phyloP scores from a whole-genome alignment of 2,113 vertebrate genomes.

The Felis chaus region DNA sequence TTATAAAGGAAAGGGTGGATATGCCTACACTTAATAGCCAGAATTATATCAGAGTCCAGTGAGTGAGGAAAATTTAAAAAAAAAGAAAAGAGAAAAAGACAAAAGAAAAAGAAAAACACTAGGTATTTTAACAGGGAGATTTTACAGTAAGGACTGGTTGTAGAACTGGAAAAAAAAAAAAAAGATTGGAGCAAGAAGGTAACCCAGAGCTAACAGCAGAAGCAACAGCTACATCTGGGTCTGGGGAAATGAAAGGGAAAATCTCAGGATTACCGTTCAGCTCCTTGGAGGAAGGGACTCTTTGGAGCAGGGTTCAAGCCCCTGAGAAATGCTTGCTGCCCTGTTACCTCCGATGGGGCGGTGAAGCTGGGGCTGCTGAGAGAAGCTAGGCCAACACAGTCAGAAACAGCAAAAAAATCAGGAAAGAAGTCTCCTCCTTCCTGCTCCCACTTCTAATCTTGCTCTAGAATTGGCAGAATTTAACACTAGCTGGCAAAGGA shows the following conservation, averaged over 20 bases:
- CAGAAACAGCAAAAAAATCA: neutral
- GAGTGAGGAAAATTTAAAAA: neutral
- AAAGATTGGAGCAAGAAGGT: neutral
- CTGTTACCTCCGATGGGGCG: fast-evolving
- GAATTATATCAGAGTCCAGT: neutral
- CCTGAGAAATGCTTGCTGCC: neutral
- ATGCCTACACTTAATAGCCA: neutral
- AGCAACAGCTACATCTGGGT: neutral
- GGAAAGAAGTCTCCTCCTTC: neutral
- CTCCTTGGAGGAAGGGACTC: neutral
- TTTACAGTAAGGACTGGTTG: neutral
- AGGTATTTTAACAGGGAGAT: neutral
- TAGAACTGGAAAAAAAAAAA: neutral
- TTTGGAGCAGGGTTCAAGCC: too few relatives aligned
- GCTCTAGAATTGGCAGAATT: neutral
- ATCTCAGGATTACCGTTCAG: neutral
- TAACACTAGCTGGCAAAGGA: neutral
- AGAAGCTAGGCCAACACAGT: neutral
- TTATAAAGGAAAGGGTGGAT: neutral
- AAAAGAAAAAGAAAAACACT: neutral
- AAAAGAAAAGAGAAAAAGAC: neutral
- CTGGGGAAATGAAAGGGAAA: neutral
- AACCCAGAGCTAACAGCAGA: neutral
- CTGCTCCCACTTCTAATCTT: neutral
- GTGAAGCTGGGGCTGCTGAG: neutral